phyloP scores from a whole-genome alignment of 2,113 vertebrate species.

The Eubucco bourcierii region DNA sequence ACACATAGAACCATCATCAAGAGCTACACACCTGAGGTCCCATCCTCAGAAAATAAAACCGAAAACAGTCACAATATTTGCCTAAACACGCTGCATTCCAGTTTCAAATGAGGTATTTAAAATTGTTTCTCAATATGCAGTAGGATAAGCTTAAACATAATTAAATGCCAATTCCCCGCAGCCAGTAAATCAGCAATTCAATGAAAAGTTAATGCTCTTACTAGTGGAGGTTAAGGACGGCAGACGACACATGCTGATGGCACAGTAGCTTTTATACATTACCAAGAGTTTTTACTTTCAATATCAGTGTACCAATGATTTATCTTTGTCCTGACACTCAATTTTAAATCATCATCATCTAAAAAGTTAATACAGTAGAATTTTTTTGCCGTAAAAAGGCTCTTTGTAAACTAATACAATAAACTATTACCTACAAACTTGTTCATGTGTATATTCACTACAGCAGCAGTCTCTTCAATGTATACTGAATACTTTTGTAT shows the following conservation, averaged over 20 bases:
- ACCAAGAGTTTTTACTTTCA: not conserved
- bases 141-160: not conserved
- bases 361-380: not conserved
- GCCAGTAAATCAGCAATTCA: not conserved
- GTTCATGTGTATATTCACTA: not conserved
- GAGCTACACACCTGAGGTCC: not conserved
- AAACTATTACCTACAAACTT: not conserved
- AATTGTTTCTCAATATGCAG: not conserved
- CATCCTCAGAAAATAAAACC: not conserved
- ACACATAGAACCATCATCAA: not conserved
- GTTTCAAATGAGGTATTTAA: conserved; percentile 7
- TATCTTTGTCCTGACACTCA: not conserved
- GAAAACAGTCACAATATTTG: not conserved
- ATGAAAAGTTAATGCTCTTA: conserved; percentile 13
- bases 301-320: not conserved
- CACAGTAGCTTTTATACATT: not conserved
- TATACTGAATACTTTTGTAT: not conserved
- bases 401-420: not conserved
- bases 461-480: not conserved
- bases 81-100: conserved; percentile 28
- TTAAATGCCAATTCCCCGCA: not conserved
- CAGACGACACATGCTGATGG: not conserved
- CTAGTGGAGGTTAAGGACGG: fast-evolving
- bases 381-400: not conserved
- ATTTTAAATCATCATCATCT: not conserved